Base-by-base conservation (phyloP, 2,888 invertebrate species). In the Yponomeuta malinellus region DNA sequence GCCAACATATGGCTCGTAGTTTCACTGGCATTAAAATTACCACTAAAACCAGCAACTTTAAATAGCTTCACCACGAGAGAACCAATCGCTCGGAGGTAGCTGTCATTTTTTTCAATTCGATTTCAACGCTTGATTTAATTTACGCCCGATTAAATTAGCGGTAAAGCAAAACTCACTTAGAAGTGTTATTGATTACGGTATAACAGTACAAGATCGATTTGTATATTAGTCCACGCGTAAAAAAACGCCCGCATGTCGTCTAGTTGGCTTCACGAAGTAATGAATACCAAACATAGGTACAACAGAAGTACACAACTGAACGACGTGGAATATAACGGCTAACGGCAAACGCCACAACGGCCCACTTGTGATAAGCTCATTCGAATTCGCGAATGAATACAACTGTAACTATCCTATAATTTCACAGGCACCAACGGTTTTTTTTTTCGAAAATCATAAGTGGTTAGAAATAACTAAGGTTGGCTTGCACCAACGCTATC, bases 201-300 rank as follows among this genome's bases (percentile, higher is more conserved):
- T 65, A 65, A 65, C 65, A 65, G 65, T 65, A 65, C 65, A 33
- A 33, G 10, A 65, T 33, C 65, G 65, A 72, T 75, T 73, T 74
- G 74, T 74, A 74, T 78, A 73, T 77, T 66, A 77, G 78, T 77
- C 81, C 52, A 77, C 76, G 78, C 78, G 72, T 73, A 67, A 72
- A 72, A 33, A 73, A 65, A 10, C 65, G 76, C 75, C 74, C 77
- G 74, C 79, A 78, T 76, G 79, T 74, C 72, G 75, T 73, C 77
- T 75, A 74, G 68, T 75, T 74, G 71, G 74, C 75, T 75, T 76
- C 74, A 76, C 76, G 78, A 78, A 73, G 75, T 72, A 75, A 73
- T 81, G 80, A 80, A 59, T 15, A 2, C 6, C 12, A 59, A 15
- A 59, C 15, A 59, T 5, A 59, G 15, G 4, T 12, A 59, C 2